Evolutionary conservation across 2,113 vertebrate genomes (phyloP), one percentile per base, ranked within the genome.

Genomic region (Argyrosomus japonicus): DNA sequence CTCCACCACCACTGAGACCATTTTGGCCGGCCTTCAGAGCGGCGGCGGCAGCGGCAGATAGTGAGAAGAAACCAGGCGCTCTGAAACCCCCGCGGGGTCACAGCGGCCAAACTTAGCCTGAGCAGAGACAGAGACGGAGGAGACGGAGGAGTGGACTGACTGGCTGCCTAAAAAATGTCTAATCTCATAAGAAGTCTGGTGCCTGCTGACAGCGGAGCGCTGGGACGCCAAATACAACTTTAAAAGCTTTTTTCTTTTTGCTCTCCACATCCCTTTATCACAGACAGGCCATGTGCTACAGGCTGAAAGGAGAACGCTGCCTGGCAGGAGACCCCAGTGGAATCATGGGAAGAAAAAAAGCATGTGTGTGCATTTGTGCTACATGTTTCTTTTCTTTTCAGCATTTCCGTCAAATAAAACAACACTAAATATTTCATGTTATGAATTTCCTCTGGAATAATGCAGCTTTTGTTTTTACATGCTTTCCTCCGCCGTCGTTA

Each of bases 351-450:
- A 86, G 60, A 45, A 45, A 45, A 32, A 40, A 51, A 47, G 61
- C 51, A 36, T 64, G 64, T 36, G 69, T 63, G 67, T 83, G 87
- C 77, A 75, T 91, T 80, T 80, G 64, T 68, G 80, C 83, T 45
- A 75, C 79, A 68, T 68, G 71, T 89, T 91, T 78, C 82, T 77
- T 82, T 89, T 83, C 88, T 84, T 40, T 83, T 54, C 75, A 85
- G 87, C 67, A 51, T 90, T 93, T 83, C 79, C 73, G 75, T 89
- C 54, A 74, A 93, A 94, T 93, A 89, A 91, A 91, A 93, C 76
- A 91, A 92, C 67, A 77, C 82, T 94, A 88, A 93, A 93, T 92
- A 89, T 94, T 94, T 94, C 58, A 93, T 92, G 74, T 75, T 74
- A 25, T 77, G 82, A 87, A 91, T 91, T 91, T 92, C 81, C 82